Base-by-base conservation (phyloP, 30 jellyfish, hydroid and myxozoan species). In the Chrysaora quinquecirrha region DNA sequence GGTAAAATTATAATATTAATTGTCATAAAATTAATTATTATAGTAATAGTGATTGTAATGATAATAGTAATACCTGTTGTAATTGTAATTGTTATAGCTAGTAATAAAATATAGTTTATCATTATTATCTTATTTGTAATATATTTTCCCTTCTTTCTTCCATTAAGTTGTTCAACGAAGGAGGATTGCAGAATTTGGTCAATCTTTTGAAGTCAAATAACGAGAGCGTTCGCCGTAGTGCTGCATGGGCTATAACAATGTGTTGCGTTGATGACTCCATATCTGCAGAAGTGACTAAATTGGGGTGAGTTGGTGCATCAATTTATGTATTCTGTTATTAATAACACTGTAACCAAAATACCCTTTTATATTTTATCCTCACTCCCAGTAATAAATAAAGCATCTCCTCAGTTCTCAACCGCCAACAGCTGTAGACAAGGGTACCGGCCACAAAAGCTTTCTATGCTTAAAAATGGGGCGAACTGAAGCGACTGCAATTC, bases 251-350 rank as follows among this genome's bases (percentile, higher is more conserved):
- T 0, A 3, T 90, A 21, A 74, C 87, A 4, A 14, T 84, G 90
- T 83, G 95, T 70, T 86, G 96, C 33, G 80, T 65, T 21, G 97
- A 90, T 60, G 34, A 43, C 58, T 46, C 22, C 20, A 32, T 83
- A 20, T 90, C 96, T 2, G 96, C 86, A 0, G 95, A 85, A 54
- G 78, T 90, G 29, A 71, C 93, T 0, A 74, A 48, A 61, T 73
- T 76, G 12, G 97, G 97, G 97, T 90, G 60, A 29, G 93, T 71
- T 20, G 21, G 46, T n/a, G n/a, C n/a, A n/a, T n/a, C n/a, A n/a
- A n/a, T n/a, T n/a, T n/a, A n/a, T n/a, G n/a, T n/a, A n/a, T n/a
- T n/a, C n/a, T n/a, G n/a, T n/a, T n/a, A n/a, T n/a, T 34, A 0
- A 72, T n/a, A 33, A 30, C 10, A 29, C 10, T 10, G 10, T 70